Evolutionary conservation across 2,888 invertebrate genomes (phyloP).

Genomic region (Nesidiocoris tenuis): DNA sequence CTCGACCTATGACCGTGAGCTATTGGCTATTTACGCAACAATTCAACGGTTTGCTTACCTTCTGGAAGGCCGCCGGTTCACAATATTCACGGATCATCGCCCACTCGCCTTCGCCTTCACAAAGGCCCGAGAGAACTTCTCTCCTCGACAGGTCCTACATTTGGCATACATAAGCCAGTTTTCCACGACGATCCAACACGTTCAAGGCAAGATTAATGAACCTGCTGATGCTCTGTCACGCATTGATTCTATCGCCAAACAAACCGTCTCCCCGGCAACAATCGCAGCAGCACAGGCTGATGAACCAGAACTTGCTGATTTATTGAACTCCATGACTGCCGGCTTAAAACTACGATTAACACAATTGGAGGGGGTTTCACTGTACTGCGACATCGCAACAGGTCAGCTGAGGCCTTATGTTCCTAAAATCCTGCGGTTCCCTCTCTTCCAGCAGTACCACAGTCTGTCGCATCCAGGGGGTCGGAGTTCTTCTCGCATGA

Average conservation of each 20-base stretch:
- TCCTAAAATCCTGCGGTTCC: neutral
- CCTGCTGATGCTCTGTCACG: conserved; percentile 23
- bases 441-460: conserved; percentile 19
- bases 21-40: conserved; percentile 54
- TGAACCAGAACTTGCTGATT: neutral
- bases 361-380: neutral
- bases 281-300: neutral
- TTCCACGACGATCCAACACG: conserved; percentile 26
- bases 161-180: conserved; percentile 39
- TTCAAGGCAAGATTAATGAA: conserved; percentile 15
- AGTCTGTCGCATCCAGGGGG: conserved; percentile 9
- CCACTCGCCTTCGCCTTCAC: conserved; percentile 30
- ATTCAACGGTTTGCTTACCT: conserved; percentile 39
- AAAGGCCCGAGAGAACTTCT: conserved; percentile 12
- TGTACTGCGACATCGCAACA: neutral
- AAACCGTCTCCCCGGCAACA: conserved; percentile 40
- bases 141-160: conserved; percentile 39
- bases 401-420: conserved; percentile 17
- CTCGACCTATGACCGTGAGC: conserved; percentile 48
- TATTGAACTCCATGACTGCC: neutral
- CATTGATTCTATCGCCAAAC: conserved; percentile 37
- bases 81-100: conserved; percentile 35
- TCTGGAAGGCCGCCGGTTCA: conserved; percentile 26
- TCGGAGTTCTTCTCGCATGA: conserved; percentile 14
- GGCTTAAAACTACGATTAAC: neutral